phyloP scores from a whole-genome alignment of 2,888 invertebrate species.

The Dynastes hyllus region DNA sequence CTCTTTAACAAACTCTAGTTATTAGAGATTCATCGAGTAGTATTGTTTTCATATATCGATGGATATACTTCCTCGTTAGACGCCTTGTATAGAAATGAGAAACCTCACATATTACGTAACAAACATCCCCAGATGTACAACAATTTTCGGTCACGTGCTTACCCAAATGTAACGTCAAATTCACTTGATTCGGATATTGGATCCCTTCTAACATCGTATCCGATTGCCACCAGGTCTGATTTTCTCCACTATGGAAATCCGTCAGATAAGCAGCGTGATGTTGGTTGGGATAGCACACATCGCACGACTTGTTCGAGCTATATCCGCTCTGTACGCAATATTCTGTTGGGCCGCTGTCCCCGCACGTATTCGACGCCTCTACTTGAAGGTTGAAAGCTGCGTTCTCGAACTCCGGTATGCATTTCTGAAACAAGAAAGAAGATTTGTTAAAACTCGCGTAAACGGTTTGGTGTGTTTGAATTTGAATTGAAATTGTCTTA shows the following conservation, averaged over 20 bases:
- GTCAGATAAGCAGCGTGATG: constrained; percentile 88
- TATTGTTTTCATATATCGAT: too few species aligned
- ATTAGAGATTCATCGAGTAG: too few species aligned
- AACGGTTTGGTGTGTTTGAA: too few species aligned
- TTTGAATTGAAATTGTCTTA: too few species aligned
- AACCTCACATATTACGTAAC: too few species aligned
- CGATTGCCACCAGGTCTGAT: constrained; percentile 98
- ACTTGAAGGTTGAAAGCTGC: constrained; percentile 93
- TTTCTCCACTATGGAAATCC: constrained; percentile 92
- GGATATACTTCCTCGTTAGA: too few species aligned
- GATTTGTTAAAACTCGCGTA: neutral
- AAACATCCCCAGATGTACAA: too few species aligned
- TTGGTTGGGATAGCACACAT: constrained; percentile 81
- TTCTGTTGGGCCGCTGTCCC: constrained; percentile 83
- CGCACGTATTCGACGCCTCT: constrained; percentile 97
- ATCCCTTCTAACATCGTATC: constrained; percentile 97
- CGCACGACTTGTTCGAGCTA: constrained; percentile 83
- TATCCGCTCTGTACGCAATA: constrained; percentile 95
- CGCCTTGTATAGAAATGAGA: too few species aligned
- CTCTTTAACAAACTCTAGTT: too few species aligned
- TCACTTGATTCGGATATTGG: constrained; percentile 93
- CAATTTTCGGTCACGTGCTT: constrained; percentile 20
- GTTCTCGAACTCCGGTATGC: constrained; percentile 97
- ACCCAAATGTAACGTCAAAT: constrained; percentile 84
- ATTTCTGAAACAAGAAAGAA: constrained; percentile 79